phyloP scores from a whole-genome alignment of 2,113 vertebrate species.

The Eupsittula cactorum region DNA sequence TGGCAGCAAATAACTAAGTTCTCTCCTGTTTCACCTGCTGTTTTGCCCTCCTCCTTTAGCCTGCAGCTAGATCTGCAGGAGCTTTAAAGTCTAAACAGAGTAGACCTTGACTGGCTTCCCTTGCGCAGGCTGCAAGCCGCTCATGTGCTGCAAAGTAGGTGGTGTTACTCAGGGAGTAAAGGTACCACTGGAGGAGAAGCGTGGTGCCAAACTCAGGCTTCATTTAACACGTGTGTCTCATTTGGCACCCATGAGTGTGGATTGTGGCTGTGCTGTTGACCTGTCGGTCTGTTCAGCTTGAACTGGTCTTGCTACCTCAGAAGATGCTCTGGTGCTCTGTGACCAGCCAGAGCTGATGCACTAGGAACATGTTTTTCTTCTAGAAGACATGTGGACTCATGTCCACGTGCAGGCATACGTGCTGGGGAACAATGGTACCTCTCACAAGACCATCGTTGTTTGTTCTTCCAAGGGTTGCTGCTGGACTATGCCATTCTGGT shows the following conservation, averaged over 20 bases:
- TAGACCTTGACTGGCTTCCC: conserved; percentile 4
- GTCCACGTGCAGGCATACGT: neutral
- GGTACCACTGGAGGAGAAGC: neutral
- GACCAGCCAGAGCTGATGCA: neutral
- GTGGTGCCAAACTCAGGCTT: neutral
- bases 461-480: conserved; percentile 72
- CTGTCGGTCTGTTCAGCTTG: neutral
- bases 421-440: neutral
- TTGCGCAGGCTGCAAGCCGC: neutral
- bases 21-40: conserved; percentile 21
- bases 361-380: neutral
- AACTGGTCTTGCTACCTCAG: neutral
- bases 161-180: neutral
- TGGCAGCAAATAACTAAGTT: conserved; percentile 41
- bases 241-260: neutral
- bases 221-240: fast-evolving
- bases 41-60: neutral
- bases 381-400: neutral
- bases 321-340: conserved; percentile 6
- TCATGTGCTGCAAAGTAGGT: neutral
- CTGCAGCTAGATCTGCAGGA: conserved; percentile 9
- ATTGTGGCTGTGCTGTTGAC: neutral
- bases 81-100: neutral
- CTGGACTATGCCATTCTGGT: conserved; percentile 72
- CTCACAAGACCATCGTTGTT: conserved; percentile 50